Evolutionary conservation across 2,113 vertebrate species (phyloP).

Genomic region (Macaca nemestrina): DNA sequence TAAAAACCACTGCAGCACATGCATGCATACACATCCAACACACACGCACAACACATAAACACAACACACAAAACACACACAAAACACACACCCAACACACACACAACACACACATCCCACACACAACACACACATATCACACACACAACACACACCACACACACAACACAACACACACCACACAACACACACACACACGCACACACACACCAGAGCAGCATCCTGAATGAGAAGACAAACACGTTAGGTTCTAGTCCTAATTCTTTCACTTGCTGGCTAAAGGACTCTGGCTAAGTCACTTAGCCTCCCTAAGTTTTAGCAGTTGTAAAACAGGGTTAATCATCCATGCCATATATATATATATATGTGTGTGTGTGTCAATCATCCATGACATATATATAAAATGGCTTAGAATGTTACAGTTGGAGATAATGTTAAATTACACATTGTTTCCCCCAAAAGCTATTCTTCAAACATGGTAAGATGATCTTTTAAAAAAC

Average conservation of each 20-base stretch:
- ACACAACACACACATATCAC: too few relatives aligned
- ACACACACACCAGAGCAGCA: neutral
- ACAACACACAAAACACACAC: too few relatives aligned
- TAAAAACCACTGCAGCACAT: neutral
- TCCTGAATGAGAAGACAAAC: neutral
- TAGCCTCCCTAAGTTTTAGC: neutral
- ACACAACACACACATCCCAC: too few relatives aligned
- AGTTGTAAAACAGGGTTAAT: neutral
- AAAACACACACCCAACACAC: too few relatives aligned
- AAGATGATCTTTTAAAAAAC: neutral
- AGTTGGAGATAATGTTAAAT: neutral
- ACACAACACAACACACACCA: too few relatives aligned
- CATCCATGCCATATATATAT: neutral
- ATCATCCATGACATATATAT: too few relatives aligned
- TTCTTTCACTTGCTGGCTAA: neutral
- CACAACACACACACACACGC: neutral
- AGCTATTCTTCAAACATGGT: neutral
- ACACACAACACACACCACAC: too few relatives aligned
- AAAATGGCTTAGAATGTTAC: neutral
- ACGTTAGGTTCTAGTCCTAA: neutral
- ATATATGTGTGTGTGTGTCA: neutral
- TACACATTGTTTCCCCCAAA: neutral
- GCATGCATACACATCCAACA: rapidly evolving
- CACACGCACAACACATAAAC: too few relatives aligned
- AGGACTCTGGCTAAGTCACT: neutral